Conservation (phyloP, 2,113 vertebrate genomes). For the Lophochroa leadbeateri region DNA sequence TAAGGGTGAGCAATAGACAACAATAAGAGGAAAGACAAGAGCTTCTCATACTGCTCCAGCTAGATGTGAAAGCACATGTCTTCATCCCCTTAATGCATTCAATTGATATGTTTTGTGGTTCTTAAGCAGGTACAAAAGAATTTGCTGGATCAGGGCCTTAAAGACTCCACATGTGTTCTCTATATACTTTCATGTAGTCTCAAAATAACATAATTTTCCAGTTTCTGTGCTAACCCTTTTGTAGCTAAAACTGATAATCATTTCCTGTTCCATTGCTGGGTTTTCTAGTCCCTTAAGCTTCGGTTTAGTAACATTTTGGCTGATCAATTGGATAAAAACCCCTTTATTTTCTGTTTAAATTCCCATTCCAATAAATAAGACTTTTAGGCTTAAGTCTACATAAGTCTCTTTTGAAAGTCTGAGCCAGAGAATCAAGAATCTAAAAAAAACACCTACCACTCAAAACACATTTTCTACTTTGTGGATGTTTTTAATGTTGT, state of each 20-base stretch:
- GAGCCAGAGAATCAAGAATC: constrained; percentile 16
- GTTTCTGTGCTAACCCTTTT: constrained; percentile 11
- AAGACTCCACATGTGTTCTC: not conserved
- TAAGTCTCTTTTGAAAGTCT: constrained; percentile 19
- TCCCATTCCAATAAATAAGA: constrained; percentile 52
- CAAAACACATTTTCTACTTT: constrained; percentile 12
- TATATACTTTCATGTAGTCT: not conserved
- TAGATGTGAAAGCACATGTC: not conserved
- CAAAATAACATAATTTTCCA: constrained; percentile 17
- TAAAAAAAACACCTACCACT: not conserved
- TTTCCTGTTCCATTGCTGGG: not conserved
- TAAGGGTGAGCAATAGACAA: not conserved
- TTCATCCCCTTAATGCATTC: not conserved
- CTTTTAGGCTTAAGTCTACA: constrained; percentile 39
- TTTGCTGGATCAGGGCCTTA: not conserved
- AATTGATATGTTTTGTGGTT: not conserved
- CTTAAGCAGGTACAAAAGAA: not conserved
- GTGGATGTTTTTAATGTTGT: constrained; percentile 17
- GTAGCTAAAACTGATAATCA: constrained; percentile 38
- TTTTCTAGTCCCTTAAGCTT: constrained; percentile 41
- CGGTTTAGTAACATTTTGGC: constrained; percentile 54
- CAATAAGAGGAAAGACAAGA: not conserved
- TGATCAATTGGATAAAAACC: constrained; percentile 32
- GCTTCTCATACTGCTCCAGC: not conserved
- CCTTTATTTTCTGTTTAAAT: constrained; percentile 57